A percentile compares a stretch with the other conserved stretches of the same genome.
phyloP scores from a whole-genome alignment of 2,888 invertebrate genomes.

The Cephus runcator region DNA sequence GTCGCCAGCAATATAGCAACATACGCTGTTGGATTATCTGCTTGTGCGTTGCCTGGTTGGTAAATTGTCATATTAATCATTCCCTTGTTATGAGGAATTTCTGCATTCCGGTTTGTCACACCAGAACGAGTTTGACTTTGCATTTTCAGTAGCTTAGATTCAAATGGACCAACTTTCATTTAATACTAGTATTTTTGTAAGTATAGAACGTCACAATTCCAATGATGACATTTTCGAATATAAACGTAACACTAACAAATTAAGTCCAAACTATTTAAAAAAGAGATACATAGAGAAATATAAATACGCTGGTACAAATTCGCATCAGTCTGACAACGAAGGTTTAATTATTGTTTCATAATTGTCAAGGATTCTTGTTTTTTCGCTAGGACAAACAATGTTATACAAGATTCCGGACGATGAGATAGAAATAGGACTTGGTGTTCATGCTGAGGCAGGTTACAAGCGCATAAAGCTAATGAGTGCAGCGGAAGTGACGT shows the following conservation, averaged over 20 bases:
- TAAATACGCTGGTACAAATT: no score
- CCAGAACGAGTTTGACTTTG: no score
- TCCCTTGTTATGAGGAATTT: background rate
- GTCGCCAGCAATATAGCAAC: constrained; percentile 73
- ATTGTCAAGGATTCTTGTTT: background rate
- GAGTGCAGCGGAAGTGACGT: constrained; percentile 65
- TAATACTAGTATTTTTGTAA: background rate
- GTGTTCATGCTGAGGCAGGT: constrained; percentile 70
- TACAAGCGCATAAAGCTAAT: constrained; percentile 66
- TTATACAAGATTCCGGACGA: constrained; percentile 73
- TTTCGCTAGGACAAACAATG: constrained; percentile 67
- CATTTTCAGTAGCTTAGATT: no score
- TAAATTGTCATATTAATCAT: background rate
- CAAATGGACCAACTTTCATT: background rate
- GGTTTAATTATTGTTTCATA: background rate
- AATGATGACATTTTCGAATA: no score
- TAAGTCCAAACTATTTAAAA: no score
- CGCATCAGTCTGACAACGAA: background rate
- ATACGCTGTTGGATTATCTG: constrained; percentile 75
- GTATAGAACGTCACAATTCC: constrained; percentile 41
- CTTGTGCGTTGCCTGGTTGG: constrained; percentile 75
- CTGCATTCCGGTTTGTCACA: background rate
- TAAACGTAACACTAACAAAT: no score
- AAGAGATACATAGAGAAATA: no score
- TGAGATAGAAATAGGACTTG: constrained; percentile 76